Conservation (phyloP, 2,797 vertebrate species). For the Notolepis coatsorum region DNA sequence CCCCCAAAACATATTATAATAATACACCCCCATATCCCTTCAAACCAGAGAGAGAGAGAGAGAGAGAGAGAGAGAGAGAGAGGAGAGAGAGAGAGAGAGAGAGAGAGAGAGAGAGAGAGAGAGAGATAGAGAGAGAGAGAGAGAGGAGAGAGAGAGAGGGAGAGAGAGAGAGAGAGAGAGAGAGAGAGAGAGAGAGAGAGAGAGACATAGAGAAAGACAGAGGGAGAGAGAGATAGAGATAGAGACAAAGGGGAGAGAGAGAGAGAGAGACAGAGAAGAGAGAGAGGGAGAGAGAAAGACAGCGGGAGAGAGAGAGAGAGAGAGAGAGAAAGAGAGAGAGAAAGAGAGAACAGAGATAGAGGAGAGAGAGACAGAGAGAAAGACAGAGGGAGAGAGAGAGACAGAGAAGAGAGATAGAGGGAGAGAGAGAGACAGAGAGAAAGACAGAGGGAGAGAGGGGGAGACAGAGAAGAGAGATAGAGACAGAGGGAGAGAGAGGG, state of each 20-base stretch:
- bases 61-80: slow-evolving; percentile 48
- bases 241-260: slow-evolving; percentile 59
- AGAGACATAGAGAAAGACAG: slow-evolving; percentile 58
- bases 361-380: slow-evolving; percentile 53
- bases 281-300: slow-evolving; percentile 54
- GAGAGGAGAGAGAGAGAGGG: slow-evolving; percentile 53
- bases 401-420: slow-evolving; percentile 59
- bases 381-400: slow-evolving; percentile 54
- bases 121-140: slow-evolving; percentile 54
- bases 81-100: slow-evolving; percentile 54
- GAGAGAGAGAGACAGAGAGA: slow-evolving; percentile 56
- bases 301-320: slow-evolving; percentile 54
- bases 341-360: slow-evolving; percentile 59
- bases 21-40: slow-evolving; percentile 60
- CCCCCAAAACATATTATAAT: slow-evolving; percentile 52
- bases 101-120: slow-evolving; percentile 57
- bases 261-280: slow-evolving; percentile 55
- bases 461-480: too few species aligned
- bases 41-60: slow-evolving; percentile 61
- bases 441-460: slow-evolving; percentile 49
- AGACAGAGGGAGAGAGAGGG: slow-evolving; percentile 59
- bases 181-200: slow-evolving; percentile 57
- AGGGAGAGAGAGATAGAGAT: slow-evolving; percentile 54
- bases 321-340: slow-evolving; percentile 55
- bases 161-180: slow-evolving; percentile 54